Conservation (phyloP, 2,888 invertebrate species). For the Aricia artaxerxes region DNA sequence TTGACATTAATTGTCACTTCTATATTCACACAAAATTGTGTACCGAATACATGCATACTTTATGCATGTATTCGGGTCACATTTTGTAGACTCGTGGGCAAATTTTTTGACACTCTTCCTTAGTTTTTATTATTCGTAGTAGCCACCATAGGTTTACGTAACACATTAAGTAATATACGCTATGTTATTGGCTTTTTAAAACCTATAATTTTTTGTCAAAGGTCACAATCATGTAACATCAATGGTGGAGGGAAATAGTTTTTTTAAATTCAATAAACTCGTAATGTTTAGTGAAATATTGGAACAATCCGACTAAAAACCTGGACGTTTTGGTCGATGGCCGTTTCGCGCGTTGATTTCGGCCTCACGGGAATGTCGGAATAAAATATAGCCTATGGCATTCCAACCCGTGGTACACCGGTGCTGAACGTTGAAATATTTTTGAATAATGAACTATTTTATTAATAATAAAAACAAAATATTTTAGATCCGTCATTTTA, state of each 20-base stretch:
- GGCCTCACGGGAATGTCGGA: not conserved
- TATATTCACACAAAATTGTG: too few relatives aligned
- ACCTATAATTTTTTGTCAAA: not conserved
- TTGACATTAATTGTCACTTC: too few relatives aligned
- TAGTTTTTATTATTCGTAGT: too few relatives aligned
- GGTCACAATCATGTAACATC: not conserved
- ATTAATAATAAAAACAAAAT: too few relatives aligned
- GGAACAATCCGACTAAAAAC: not conserved
- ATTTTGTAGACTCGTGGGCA: too few relatives aligned
- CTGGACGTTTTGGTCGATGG: not conserved
- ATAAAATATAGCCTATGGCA: not conserved
- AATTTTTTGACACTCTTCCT: too few relatives aligned
- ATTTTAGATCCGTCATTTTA: too few relatives aligned
- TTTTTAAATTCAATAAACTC: slow-evolving; percentile 1
- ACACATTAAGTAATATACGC: not conserved
- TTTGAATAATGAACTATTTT: too few relatives aligned
- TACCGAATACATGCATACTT: too few relatives aligned
- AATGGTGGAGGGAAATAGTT: not conserved
- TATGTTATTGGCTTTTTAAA: not conserved
- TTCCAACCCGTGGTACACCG: not conserved
- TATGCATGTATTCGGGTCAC: too few relatives aligned
- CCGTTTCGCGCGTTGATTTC: not conserved
- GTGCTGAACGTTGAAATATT: not conserved
- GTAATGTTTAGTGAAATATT: slow-evolving; percentile 2
- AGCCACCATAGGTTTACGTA: not conserved